Percentiles rank a stretch among this genome's conserved stretches.
phyloP scores from a whole-genome alignment of 2,113 vertebrate genomes.

The Chiloscyllium plagiosum region DNA sequence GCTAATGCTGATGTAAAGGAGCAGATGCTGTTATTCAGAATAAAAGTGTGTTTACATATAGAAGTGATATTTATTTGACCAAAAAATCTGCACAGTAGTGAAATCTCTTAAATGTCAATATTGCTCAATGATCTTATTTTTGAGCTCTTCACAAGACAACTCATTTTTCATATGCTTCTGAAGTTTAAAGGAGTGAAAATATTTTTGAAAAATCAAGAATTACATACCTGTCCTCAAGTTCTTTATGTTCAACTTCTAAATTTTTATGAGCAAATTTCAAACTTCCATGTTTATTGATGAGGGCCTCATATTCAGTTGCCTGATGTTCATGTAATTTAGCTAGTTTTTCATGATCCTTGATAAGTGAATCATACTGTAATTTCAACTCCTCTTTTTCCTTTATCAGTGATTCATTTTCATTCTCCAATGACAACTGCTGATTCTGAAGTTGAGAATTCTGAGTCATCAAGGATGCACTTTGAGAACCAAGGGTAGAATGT shows the following conservation, averaged over 20 bases:
- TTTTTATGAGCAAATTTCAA: constrained; percentile 84
- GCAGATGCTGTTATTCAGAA: not conserved
- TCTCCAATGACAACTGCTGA: constrained; percentile 83
- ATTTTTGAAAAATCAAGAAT: not conserved
- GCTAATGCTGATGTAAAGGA: not conserved
- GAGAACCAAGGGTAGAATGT: constrained; percentile 86
- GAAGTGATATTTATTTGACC: not conserved
- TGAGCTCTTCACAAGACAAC: not conserved
- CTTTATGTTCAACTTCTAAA: constrained; percentile 86
- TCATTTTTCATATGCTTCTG: not conserved
- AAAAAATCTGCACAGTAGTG: not conserved
- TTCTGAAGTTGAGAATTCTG: constrained; percentile 87
- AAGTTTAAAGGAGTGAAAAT: not conserved
- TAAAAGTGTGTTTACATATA: not conserved
- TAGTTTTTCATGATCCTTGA: constrained; percentile 89
- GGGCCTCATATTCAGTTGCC: constrained; percentile 79
- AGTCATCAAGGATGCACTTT: constrained; percentile 81
- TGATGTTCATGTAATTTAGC: constrained; percentile 88
- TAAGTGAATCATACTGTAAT: constrained; percentile 76
- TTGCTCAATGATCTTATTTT: not conserved
- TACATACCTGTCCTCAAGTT: constrained; percentile 83
- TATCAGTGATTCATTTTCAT: constrained; percentile 71
- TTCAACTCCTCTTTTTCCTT: constrained; percentile 85
- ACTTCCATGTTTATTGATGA: constrained; percentile 85
- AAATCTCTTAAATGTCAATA: not conserved